A percentile compares a stretch with the other conserved stretches of the same genome.
phyloP scores from a whole-genome alignment of 1,140 invertebrate species.

The Drosophila rhopaloa region DNA sequence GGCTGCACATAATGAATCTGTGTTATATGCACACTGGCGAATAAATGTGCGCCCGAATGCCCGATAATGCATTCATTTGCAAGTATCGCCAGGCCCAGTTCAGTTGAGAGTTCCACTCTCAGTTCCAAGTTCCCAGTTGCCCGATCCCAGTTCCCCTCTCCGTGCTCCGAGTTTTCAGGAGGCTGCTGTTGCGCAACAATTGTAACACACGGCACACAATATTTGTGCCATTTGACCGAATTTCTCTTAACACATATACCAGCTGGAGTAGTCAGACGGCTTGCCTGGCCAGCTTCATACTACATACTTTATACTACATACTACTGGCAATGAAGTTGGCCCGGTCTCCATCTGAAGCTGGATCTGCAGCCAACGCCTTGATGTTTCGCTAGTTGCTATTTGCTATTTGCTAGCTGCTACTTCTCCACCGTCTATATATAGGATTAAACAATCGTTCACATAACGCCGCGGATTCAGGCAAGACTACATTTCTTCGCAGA shows the following conservation, averaged over 20 bases:
- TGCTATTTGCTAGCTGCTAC: constrained; percentile 9
- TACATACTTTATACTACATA: no score
- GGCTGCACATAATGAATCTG: constrained; percentile 58
- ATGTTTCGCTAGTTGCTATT: constrained; percentile 14
- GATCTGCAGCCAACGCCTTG: constrained; percentile 40
- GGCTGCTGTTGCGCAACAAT: constrained; percentile 72
- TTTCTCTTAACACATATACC: constrained; percentile 69
- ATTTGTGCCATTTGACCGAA: constrained; percentile 80
- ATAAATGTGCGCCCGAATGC: constrained; percentile 21
- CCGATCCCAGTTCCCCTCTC: constrained; percentile 9
- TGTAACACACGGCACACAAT: constrained; percentile 72
- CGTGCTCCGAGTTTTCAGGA: constrained; percentile 19
- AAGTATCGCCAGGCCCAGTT: constrained; percentile 42
- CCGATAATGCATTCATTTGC: constrained; percentile 57
- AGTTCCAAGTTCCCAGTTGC: constrained; percentile 32
- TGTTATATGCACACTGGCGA: constrained; percentile 36
- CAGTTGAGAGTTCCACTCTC: not conserved
- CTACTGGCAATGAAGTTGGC: constrained; percentile 37
- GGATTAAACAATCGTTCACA: constrained; percentile 47
- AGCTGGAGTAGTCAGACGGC: constrained; percentile 37
- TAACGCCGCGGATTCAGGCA: constrained; percentile 34
- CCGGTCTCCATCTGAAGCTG: constrained; percentile 17
- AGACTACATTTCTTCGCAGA: constrained; percentile 34
- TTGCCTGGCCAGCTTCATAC: constrained; percentile 7
- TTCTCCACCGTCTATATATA: constrained; percentile 34